Base-by-base conservation (phyloP, 2,888 invertebrate genomes). In the Tetragonisca angustula region DNA sequence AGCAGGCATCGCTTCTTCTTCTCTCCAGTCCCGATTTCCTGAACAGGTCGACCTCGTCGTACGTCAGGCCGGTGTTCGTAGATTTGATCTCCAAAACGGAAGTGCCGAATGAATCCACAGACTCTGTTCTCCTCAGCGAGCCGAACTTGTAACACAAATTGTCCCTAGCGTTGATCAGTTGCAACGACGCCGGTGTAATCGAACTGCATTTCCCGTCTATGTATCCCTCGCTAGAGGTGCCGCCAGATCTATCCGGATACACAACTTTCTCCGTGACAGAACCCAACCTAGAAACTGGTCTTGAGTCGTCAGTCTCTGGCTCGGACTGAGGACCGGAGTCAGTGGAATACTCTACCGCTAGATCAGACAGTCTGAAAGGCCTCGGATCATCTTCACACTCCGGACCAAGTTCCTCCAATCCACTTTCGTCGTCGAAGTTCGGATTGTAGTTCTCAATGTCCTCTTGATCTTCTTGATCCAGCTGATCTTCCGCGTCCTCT, bases 271-370 rank as follows among this genome's bases (percentile, higher is more conserved):
- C 93, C 6, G 91, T 92, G 49, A 91, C 92, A 0, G 93, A 94
- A 0, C 93, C 93, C 5, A 93, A 27, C 5, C 93, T 88, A 0
- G 94, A 94, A 4, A 91, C 90, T 0, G 94, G 94, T 50, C 94
- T 90, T 0, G 94, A 94, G 4, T 94, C 91, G 61, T 94, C 93
- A 2, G 91, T 91, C 76, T 94, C 94, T 4, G 93, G 92, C 71
- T 94, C 94, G 0, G 94, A 94, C 71, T 93, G 93, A 0, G 94
- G 94, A 0, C 94, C 94, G 3, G 94, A 94, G 71, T 94, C 94
- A 19, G 93, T 92, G 0, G 94, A 94, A 76, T 93, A 94, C 49
- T 94, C 93, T 1, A 87, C 87, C 0, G 91, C 92, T 17, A 94
- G 87, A 81, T 94, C 94, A 4, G 94, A 93, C n/a, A 94, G 71